Percentiles rank a stretch among this genome's conserved stretches.
phyloP scores from a whole-genome alignment of 1,140 invertebrate genomes.

The Sycophila sp. region DNA sequence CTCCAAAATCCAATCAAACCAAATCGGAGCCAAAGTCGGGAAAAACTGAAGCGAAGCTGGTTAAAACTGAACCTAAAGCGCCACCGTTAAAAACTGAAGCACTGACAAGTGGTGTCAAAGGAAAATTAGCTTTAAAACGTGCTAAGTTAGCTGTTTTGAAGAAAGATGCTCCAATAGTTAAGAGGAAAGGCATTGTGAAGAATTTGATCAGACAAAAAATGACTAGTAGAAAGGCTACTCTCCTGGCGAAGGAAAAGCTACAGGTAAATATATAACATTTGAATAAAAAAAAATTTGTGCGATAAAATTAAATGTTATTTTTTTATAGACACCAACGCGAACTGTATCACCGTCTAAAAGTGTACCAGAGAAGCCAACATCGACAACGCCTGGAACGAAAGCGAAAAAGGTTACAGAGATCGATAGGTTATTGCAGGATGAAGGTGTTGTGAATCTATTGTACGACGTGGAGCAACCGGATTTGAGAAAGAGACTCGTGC shows the following conservation, averaged over 20 bases:
- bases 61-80: neutral
- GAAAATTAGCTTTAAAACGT: constrained; percentile 4
- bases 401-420: constrained; percentile 73
- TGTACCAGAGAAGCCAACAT: constrained; percentile 1
- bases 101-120: neutral
- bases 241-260: neutral
- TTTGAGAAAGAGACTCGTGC: constrained; percentile 60
- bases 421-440: constrained; percentile 81
- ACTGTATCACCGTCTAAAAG: neutral
- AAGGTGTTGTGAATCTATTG: constrained; percentile 86
- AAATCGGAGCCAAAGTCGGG: neutral
- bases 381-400: neutral
- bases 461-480: constrained; percentile 77
- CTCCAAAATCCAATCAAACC: neutral
- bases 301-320: neutral
- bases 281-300: too few relatives aligned
- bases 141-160: neutral
- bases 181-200: constrained; percentile 48
- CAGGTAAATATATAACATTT: neutral
- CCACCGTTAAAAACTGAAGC: neutral
- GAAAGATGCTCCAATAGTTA: constrained; percentile 38
- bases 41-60: neutral
- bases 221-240: constrained; percentile 40
- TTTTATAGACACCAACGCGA: neutral
- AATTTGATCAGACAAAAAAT: constrained; percentile 48